Evolutionary conservation across 2,888 invertebrate species (phyloP).

Genomic region (Oscheius sp.): DNA sequence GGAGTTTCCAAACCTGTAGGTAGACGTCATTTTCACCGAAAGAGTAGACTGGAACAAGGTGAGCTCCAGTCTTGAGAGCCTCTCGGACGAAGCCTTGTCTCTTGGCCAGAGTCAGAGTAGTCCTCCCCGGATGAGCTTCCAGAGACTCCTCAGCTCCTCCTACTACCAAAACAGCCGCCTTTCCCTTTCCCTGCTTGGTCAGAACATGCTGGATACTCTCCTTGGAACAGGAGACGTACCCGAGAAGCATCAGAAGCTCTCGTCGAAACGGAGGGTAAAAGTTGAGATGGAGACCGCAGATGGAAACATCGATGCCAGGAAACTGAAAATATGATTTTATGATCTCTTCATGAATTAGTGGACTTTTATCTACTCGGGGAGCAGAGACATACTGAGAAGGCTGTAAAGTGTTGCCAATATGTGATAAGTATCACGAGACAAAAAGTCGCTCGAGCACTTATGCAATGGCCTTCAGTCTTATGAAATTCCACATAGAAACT

Average conservation of each 20-base stretch:
- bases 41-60: conserved; percentile 74
- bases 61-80: conserved; percentile 68
- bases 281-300: conserved; percentile 57
- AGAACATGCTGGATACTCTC: conserved; percentile 45
- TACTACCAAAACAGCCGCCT: conserved; percentile 30
- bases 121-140: conserved; percentile 58
- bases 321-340: conserved; percentile 61
- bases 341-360: no score
- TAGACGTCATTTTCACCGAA: conserved; percentile 76
- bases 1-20: conserved; percentile 40
- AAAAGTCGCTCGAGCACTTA: no score
- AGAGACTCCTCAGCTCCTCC: conserved; percentile 62
- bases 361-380: neutral
- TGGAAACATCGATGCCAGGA: conserved; percentile 54
- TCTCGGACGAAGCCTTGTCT: conserved; percentile 59
- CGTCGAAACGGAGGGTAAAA: conserved; percentile 55
- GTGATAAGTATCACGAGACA: no score
- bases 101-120: conserved; percentile 52
- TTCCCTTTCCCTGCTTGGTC: conserved; percentile 30
- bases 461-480: neutral
- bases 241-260: conserved; percentile 74
- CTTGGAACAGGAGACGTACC: conserved; percentile 54
- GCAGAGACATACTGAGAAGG: no score
- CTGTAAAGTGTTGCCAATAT: no score
- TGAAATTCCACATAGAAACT: neutral